Evolutionary conservation across 2,888 invertebrate genomes (phyloP), one percentile per base, ranked within the genome.

Genomic region (Gastracanthus pulcherrimus): DNA sequence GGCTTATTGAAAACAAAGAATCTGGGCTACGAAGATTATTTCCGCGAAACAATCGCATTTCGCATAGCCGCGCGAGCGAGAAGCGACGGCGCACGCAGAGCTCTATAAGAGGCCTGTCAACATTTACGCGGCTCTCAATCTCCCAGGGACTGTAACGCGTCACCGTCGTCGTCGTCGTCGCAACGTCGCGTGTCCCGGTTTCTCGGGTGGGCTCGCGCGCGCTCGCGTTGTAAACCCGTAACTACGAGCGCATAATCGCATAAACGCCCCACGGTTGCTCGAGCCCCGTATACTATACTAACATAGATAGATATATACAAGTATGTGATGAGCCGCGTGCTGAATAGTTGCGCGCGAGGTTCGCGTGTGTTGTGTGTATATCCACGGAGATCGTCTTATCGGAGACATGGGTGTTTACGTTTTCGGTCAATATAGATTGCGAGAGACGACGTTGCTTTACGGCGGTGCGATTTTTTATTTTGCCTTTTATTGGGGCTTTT

Each of bases 71-170:
- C 45, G 26, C 6, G 4, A 26, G n/a, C 38, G 7, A 23, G 16
- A 31, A 34, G 16, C 19, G 36, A 38, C 4, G n/a, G 41, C 11
- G 26, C 31, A 9, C 31, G n/a, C n/a, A n/a, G n/a, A n/a, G n/a
- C n/a, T n/a, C n/a, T n/a, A n/a, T n/a, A 51, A 75, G 75, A 75
- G 51, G 64, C 66, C 51, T 66, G 74, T 74, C 74, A 76, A 76
- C 75, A 38, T 36, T 74, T 74, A 31, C 74, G 75, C 38, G 41
- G 13, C 29, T 38, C 67, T 75, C 76, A 76, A 69, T 69, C 76
- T 41, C n/a, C 48, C 19, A 11, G 26, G 66, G 23, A 66, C 38
- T n/a, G n/a, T n/a, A 31, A 60, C 60, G 29, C n/a, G 60, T 7
- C 36, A 16, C 16, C 48, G 51, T 23, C 5, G 23, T 51, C 48